These are phyloP conservation scores for Chionomys nivalis DNA, from an alignment of 2,113 vertebrate species.

Conservation along the genomic window DNA sequence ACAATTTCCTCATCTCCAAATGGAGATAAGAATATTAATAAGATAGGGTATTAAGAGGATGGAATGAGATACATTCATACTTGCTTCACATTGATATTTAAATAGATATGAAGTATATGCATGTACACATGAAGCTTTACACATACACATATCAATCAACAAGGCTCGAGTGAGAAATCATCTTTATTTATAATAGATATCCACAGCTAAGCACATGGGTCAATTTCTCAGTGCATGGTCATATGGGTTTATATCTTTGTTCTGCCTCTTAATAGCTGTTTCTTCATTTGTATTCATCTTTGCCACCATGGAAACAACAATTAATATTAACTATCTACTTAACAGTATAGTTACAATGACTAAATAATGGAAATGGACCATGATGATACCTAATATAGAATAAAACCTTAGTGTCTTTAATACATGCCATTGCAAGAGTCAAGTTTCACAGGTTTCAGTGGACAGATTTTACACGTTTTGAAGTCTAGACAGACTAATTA, in stretches of 20 bases:
- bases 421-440: background rate
- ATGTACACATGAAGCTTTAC: background rate
- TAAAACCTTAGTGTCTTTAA: conserved; percentile 13
- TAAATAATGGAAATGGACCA: conserved; percentile 42
- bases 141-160: background rate
- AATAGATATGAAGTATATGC: background rate
- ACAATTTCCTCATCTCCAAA: conserved; percentile 20
- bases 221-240: background rate
- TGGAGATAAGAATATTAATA: background rate
- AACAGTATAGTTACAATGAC: conserved; percentile 5
- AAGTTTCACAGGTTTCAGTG: background rate
- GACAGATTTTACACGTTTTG: background rate
- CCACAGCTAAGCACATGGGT: background rate
- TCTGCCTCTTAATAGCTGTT: background rate
- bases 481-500: conserved; percentile 10
- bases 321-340: conserved; percentile 42
- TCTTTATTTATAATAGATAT: background rate
- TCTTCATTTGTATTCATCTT: conserved; percentile 23
- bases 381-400: background rate
- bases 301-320: conserved; percentile 38
- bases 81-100: background rate
- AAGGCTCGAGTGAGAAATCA: background rate
- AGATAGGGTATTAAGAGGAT: background rate
- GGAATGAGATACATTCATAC: background rate
- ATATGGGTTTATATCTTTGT: background rate